phyloP scores from a whole-genome alignment of 2,113 vertebrate genomes.

The Elanoides forficatus region DNA sequence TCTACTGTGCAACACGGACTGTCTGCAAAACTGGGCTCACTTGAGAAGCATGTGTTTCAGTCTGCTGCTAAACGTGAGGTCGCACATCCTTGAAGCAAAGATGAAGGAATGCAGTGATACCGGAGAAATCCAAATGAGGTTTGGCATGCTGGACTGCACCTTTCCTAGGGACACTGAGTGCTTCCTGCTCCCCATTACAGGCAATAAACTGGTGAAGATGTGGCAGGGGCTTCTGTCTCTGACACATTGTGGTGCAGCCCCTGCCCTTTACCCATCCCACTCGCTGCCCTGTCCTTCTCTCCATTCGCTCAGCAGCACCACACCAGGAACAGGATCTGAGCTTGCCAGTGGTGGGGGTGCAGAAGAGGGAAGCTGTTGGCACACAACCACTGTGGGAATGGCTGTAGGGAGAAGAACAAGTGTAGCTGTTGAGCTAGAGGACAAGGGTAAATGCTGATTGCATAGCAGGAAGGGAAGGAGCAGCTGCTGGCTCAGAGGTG shows the following conservation, averaged over 20 bases:
- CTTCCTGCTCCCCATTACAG: not conserved
- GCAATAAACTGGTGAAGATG: not conserved
- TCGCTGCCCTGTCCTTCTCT: not conserved
- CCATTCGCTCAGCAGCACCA: not conserved
- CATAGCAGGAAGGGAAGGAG: not conserved
- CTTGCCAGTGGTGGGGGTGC: not conserved
- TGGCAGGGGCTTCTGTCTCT: not conserved
- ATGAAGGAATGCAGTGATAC: not conserved
- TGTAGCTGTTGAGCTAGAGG: not conserved
- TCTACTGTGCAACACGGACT: not conserved
- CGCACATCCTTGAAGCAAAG: not conserved
- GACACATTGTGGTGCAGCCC: fast-evolving
- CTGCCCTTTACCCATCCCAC: not conserved
- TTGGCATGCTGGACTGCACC: not conserved
- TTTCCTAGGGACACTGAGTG: not conserved
- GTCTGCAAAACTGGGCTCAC: not conserved
- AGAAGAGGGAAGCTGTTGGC: not conserved
- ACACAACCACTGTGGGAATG: not conserved
- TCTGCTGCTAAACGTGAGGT: not conserved
- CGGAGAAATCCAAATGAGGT: not conserved
- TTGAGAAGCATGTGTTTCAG: not conserved
- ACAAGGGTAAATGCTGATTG: not conserved
- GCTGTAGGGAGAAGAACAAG: not conserved
- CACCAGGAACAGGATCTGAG: not conserved
- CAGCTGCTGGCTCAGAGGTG: not conserved